These are phyloP conservation scores for Nesogale talazaci DNA, from an alignment of 2,113 vertebrate genomes.

Conservation along the genomic window DNA sequence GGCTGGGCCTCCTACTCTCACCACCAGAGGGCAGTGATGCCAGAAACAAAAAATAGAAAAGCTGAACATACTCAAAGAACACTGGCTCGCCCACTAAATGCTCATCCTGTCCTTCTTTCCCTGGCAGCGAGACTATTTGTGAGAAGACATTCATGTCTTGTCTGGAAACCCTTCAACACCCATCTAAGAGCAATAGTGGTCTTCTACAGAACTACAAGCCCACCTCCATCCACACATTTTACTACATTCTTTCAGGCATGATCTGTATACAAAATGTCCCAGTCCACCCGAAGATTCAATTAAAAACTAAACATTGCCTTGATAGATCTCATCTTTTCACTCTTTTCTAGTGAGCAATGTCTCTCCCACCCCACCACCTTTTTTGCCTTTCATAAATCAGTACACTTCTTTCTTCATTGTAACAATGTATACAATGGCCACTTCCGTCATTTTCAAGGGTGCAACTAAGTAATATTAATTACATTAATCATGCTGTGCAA, in stretches of 20 bases:
- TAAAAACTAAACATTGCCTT: not conserved
- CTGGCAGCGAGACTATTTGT: not conserved
- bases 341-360: not conserved
- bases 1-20: no score
- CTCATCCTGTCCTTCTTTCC: not conserved
- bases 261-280: not conserved
- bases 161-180: not conserved
- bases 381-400: slow-evolving; percentile 33
- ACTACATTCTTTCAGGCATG: not conserved
- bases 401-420: not conserved
- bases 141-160: not conserved
- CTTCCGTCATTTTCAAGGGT: not conserved
- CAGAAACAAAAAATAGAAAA: no score
- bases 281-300: not conserved
- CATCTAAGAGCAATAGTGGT: not conserved
- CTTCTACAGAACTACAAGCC: not conserved
- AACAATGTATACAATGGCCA: not conserved
- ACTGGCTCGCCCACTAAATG: not conserved
- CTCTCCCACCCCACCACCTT: not conserved
- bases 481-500: not conserved
- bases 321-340: slow-evolving; percentile 18
- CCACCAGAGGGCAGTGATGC: no score
- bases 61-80: slow-evolving; percentile 12
- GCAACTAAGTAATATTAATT: not conserved
- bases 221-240: not conserved